These are phyloP conservation scores for Amyelois transitella DNA, from an alignment of 1,140 invertebrate species.

Conservation along the genomic window DNA sequence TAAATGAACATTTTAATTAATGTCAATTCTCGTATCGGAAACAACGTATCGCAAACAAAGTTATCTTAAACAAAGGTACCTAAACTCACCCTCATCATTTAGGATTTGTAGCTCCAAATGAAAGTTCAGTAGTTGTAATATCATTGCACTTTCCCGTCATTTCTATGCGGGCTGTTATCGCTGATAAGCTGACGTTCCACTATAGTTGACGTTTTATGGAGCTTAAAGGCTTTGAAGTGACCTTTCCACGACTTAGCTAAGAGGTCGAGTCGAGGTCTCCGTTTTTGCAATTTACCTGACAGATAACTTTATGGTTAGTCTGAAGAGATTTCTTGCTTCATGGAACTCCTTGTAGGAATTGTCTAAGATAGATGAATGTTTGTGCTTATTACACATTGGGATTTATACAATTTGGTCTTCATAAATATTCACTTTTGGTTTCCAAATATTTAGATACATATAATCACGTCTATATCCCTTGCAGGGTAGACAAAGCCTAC, in stretches of 20 bases:
- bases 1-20: too few relatives aligned
- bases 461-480: too few relatives aligned
- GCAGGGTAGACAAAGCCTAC: too few relatives aligned
- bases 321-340: background rate
- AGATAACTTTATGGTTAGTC: background rate
- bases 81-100: slow-evolving; percentile 29
- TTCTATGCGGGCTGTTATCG: slow-evolving; percentile 50
- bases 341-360: too few relatives aligned
- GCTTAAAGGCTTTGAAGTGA: slow-evolving; percentile 16
- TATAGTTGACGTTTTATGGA: slow-evolving; percentile 21
- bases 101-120: slow-evolving; percentile 36
- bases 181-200: slow-evolving; percentile 33
- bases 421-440: too few relatives aligned
- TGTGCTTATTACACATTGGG: too few relatives aligned
- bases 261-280: background rate
- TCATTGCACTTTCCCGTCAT: slow-evolving; percentile 22
- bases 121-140: slow-evolving; percentile 38
- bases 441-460: too few relatives aligned
- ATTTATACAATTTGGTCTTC: too few relatives aligned
- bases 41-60: background rate
- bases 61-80: slow-evolving; percentile 4
- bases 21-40: background rate
- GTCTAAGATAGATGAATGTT: too few relatives aligned
- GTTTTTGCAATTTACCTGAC: background rate
- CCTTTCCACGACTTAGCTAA: slow-evolving; percentile 8